These are phyloP conservation scores for Hylaeus anthracinus DNA, from an alignment of 1,140 invertebrate species.

Conservation along the genomic window DNA sequence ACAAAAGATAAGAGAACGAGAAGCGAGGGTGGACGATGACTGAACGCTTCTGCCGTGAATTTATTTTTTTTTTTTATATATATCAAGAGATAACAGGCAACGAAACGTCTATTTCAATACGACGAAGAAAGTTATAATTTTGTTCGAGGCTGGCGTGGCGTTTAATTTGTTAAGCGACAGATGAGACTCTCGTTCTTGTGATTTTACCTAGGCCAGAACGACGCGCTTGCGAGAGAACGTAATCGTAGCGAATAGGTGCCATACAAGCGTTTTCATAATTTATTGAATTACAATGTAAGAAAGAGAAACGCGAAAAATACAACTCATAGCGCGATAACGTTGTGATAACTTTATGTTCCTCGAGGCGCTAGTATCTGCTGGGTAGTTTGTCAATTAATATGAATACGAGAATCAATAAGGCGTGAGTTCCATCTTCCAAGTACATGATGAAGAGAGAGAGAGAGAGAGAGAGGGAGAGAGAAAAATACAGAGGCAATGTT, in stretches of 20 bases:
- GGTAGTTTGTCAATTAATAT: conserved; percentile 67
- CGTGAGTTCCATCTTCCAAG: conserved; percentile 20
- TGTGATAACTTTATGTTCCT: conserved; percentile 22
- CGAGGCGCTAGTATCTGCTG: conserved; percentile 17
- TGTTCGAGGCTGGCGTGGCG: too few relatives aligned
- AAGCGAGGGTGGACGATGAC: too few relatives aligned
- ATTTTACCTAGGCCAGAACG: conserved; percentile 14
- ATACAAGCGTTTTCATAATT: conserved; percentile 21
- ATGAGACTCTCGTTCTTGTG: conserved; percentile 39
- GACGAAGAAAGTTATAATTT: too few relatives aligned
- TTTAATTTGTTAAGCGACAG: neutral
- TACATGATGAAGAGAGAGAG: neutral
- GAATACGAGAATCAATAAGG: conserved; percentile 23
- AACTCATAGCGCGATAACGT: neutral
- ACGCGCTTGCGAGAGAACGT: conserved; percentile 17
- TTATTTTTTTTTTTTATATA: too few relatives aligned
- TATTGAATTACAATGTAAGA: neutral
- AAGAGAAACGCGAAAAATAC: neutral
- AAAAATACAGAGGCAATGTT: conserved; percentile 2
- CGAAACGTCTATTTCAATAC: too few relatives aligned
- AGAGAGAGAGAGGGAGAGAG: neutral
- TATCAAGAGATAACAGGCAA: too few relatives aligned
- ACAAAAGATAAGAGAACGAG: too few relatives aligned
- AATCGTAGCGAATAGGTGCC: conserved; percentile 24
- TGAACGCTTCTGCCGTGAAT: too few relatives aligned